A percentile compares a stretch with the other conserved stretches of the same genome.
These are phyloP conservation scores for Mastomys coucha DNA, from an alignment of 2,113 vertebrate species.

Conservation along the genomic window DNA sequence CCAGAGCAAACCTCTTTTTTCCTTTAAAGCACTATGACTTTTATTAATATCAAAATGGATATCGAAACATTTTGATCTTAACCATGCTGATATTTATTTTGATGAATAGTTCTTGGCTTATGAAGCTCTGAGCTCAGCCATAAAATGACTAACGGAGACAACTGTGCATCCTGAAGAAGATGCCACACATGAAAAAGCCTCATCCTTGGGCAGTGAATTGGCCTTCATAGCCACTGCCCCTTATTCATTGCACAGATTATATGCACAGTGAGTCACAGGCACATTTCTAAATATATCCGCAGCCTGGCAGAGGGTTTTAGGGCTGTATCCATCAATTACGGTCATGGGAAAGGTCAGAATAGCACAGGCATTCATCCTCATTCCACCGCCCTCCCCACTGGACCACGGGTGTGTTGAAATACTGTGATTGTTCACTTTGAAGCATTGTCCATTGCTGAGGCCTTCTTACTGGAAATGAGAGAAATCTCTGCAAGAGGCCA, in stretches of 20 bases:
- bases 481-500: slow-evolving; percentile 49
- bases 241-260: slow-evolving; percentile 28
- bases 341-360: slow-evolving; percentile 79
- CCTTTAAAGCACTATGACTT: slow-evolving; percentile 15
- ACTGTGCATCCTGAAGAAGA: background rate
- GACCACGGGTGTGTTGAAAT: slow-evolving; percentile 71
- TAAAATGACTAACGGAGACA: slow-evolving; percentile 23
- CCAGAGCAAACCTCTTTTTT: background rate
- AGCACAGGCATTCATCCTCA: slow-evolving; percentile 63
- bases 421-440: slow-evolving; percentile 67
- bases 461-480: slow-evolving; percentile 75
- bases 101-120: background rate
- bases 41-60: background rate
- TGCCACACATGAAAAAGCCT: background rate
- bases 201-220: background rate
- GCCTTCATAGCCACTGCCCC: background rate
- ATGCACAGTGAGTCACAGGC: slow-evolving; percentile 73
- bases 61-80: slow-evolving; percentile 38
- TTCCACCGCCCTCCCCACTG: background rate
- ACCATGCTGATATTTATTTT: slow-evolving; percentile 31
- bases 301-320: slow-evolving; percentile 54
- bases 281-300: slow-evolving; percentile 74
- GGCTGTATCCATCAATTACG: slow-evolving; percentile 57
- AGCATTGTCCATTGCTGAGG: slow-evolving; percentile 67
- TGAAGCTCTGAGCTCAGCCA: background rate